Evolutionary conservation across 2,797 vertebrate species (phyloP), one percentile per base, ranked within the genome.

Genomic region (Sebastes alutus): DNA sequence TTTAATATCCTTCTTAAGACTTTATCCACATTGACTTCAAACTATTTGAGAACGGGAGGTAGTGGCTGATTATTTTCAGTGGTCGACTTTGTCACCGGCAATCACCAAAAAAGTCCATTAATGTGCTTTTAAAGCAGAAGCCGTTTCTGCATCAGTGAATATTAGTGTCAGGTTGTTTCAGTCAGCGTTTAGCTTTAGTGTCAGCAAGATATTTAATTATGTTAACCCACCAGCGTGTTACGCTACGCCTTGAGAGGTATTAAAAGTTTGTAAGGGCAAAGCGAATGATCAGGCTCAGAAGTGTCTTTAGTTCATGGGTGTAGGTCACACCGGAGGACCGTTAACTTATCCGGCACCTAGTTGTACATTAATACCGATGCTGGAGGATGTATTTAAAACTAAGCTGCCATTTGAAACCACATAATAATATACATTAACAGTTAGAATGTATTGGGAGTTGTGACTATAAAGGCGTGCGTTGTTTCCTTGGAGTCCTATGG

Each of bases 141-240:
- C 75, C 29, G 29, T 79, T 83, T 84, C 78, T 85, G 76, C 82
- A 69, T 74, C 58, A 27, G 23, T 81, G 64, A 69, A 73, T 71
- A 60, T 81, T 69, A 78, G 13, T 64, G 73, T 62, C 72, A 65
- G 61, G 20, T 68, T 68, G 25, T 80, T 80, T 76, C 63, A 72
- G 73, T 72, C 80, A 61, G 76, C 30, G 3, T 83, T 86, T 46
- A 78, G 65, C 69, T 62, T 62, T 6, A 60, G 67, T 77, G 73
- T 87, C 81, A 72, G 88, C 62, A 74, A 77, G 74, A 84, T 81
- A 78, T 91, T 85, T 87, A 89, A 90, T 88, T 86, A 88, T 60
- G 70, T 68, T 75, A 29, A 86, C 25, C 25, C 75, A 78, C 58
- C 58, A 66, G 49, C 38, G 46, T 81, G 52, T 68, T 83, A 52